Evolutionary conservation across 2,113 vertebrate species (phyloP).

Genomic region (Steatornis caripensis): DNA sequence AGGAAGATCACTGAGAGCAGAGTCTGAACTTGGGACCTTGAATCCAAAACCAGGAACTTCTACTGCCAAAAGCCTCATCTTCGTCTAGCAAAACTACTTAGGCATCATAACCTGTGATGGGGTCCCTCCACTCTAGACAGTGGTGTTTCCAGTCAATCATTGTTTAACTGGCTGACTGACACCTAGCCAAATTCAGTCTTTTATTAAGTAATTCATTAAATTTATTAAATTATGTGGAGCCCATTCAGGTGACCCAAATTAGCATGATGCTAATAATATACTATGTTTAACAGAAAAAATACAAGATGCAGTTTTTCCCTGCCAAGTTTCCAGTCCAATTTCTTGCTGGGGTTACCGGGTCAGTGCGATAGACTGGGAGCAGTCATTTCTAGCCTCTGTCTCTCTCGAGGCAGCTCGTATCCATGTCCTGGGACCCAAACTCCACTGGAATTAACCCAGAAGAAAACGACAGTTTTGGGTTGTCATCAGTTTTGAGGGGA

Average conservation of each 20-base stretch:
- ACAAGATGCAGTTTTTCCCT: not conserved
- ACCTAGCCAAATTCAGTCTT: not conserved
- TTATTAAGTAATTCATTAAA: constrained; percentile 32
- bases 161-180: not conserved
- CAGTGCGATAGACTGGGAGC: rapidly evolving
- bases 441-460: not conserved
- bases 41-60: not conserved
- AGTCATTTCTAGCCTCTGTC: not conserved
- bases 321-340: not conserved
- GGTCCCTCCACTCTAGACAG: not conserved
- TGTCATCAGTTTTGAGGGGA: not conserved
- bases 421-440: rapidly evolving
- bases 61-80: not conserved
- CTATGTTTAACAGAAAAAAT: not conserved
- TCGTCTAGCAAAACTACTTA: not conserved
- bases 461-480: not conserved
- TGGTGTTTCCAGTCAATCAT: not conserved
- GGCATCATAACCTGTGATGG: not conserved
- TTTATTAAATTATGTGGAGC: not conserved
- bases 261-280: not conserved
- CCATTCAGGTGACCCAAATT: constrained; percentile 2
- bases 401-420: not conserved
- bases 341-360: not conserved
- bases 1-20: constrained; percentile 17
- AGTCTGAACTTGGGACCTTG: constrained; percentile 35